Evolutionary conservation across 1,140 invertebrate genomes (phyloP).

Genomic region (Zophobas atratus): DNA sequence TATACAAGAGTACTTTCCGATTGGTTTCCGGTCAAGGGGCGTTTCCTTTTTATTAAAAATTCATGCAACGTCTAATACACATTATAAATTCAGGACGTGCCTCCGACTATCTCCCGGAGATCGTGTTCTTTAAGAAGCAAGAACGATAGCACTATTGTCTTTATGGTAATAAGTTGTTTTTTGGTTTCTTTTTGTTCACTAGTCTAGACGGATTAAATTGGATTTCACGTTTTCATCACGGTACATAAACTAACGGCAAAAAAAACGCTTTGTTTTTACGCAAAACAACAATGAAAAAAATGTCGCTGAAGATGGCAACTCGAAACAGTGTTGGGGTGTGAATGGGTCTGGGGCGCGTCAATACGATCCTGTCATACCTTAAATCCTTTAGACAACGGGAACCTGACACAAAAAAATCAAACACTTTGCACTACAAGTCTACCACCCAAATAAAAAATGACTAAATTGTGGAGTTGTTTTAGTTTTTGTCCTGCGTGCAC

Average conservation of each 20-base stretch:
- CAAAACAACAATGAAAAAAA: too few relatives aligned
- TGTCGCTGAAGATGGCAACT: too few relatives aligned
- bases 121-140: not conserved
- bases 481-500: slow-evolving; percentile 16
- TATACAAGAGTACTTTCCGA: not conserved
- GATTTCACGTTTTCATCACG: not conserved
- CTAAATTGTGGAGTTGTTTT: not conserved
- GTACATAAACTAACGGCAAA: not conserved
- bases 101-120: slow-evolving; percentile 5
- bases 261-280: too few relatives aligned
- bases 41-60: slow-evolving; percentile 34
- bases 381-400: not conserved
- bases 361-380: slow-evolving; percentile 1
- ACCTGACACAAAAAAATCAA: not conserved
- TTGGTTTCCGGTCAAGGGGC: slow-evolving; percentile 1
- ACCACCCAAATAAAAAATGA: not conserved
- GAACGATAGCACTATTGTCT: slow-evolving; percentile 18
- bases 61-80: not conserved
- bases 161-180: slow-evolving; percentile 26
- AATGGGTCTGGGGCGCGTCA: slow-evolving; percentile 6
- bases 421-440: not conserved
- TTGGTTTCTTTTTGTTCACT: not conserved
- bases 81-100: slow-evolving; percentile 24
- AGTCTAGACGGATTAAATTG: not conserved
- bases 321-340: not conserved